Evolutionary conservation across 2,113 vertebrate species (phyloP), one percentile per base, ranked within the genome.

Genomic region (Calidris pugnax): DNA sequence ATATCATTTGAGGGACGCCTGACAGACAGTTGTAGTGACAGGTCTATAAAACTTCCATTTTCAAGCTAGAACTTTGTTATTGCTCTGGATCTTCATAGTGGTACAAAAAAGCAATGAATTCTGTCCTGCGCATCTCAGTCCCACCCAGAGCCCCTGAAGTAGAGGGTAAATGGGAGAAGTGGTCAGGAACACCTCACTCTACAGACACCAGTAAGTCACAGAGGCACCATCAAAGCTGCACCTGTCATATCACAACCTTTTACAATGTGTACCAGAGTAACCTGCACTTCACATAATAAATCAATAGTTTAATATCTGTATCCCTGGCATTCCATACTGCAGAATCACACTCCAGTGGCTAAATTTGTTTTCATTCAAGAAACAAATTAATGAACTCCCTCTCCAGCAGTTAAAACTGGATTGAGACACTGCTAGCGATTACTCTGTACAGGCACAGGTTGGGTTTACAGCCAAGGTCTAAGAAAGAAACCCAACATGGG

Each of bases 301-400:
- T 57, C 15, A 66, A 43, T 26, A 53, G 15, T 39, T 53, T 60
- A 71, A 45, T 50, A 7, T 27, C 56, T 60, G 20, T 47, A 75
- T 7, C 22, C 24, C 22, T 45, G 21, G 33, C 10, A 75, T 20
- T 60, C 60, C 79, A 39, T 51, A 56, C 72, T 83, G 51, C 16
- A 60, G 28, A 50, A 71, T 60, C 35, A 60, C 30, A 50, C 6
- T 69, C 48, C 51, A 39, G 72, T 0, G 0, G n/a, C 17, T 4
- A 6, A 50, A 48, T 45, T 60, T 55, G 28, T 66, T 87, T 84
- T 84, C 19, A 51, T 75, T 71, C 28, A 68, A 60, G 64, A 69
- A 85, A 78, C 5, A 73, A 73, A 88, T n/a, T 4, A 69, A 79
- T n/a, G n/a, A 0, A 0, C 30, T 66, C 12, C 17, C 5, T 18